Evolutionary conservation across 1,140 invertebrate genomes (phyloP).

Genomic region (Cyclargus thomasi): DNA sequence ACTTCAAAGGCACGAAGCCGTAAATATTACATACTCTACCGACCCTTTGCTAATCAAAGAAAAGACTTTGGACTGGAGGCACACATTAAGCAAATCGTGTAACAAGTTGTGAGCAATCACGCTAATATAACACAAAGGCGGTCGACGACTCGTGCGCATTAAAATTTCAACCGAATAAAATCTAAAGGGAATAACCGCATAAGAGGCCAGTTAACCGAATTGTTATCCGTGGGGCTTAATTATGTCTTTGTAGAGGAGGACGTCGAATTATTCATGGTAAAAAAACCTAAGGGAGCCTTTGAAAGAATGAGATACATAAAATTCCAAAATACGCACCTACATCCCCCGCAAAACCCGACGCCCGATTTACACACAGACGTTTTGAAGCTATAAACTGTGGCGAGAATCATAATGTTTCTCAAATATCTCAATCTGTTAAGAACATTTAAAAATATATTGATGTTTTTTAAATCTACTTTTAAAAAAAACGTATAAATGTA

Average conservation of each 20-base stretch:
- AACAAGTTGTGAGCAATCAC: slow-evolving; percentile 27
- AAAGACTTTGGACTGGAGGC: slow-evolving; percentile 22
- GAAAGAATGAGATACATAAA: slow-evolving; percentile 25
- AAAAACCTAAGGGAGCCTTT: slow-evolving; percentile 38
- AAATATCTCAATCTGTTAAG: not conserved
- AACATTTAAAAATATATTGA: no score
- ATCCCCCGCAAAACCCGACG: not conserved
- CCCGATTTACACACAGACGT: not conserved
- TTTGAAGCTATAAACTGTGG: not conserved
- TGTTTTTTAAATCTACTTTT: no score
- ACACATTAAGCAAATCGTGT: slow-evolving; percentile 29
- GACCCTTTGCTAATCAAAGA: slow-evolving; percentile 24
- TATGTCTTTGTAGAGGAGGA: slow-evolving; percentile 57
- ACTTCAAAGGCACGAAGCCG: slow-evolving; percentile 20
- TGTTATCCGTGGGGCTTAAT: slow-evolving; percentile 64
- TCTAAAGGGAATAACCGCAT: slow-evolving; percentile 51
- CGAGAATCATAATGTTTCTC: not conserved
- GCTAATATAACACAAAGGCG: slow-evolving; percentile 28
- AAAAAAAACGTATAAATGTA: no score
- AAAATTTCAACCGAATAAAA: slow-evolving; percentile 45
- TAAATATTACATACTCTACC: slow-evolving; percentile 8
- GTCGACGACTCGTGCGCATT: slow-evolving; percentile 45
- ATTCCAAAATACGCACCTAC: slow-evolving; percentile 10
- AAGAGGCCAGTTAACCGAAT: slow-evolving; percentile 48
- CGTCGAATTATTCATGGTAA: slow-evolving; percentile 51